A percentile compares a stretch with the other conserved stretches of the same genome.
Conservation (phyloP, 2,113 vertebrate genomes). For the Bufo bufo region DNA sequence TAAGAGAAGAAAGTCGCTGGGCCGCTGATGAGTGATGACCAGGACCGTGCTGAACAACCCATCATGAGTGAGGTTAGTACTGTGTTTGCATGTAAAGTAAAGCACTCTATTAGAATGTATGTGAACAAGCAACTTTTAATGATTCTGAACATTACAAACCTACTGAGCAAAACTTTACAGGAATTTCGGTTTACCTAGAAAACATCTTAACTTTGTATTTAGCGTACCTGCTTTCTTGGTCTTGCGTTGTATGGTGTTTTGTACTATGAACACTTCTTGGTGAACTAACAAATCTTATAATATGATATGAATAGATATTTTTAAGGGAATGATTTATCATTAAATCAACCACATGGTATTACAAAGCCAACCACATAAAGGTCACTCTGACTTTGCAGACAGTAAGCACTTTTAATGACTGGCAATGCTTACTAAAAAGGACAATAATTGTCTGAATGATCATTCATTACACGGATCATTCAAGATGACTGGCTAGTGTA, state of each 20-base stretch:
- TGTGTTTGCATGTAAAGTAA: not conserved
- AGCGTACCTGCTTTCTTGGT: not conserved
- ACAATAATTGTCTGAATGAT: too few species aligned
- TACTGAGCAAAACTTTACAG: not conserved
- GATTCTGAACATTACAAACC: not conserved
- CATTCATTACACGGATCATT: too few species aligned
- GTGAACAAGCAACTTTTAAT: not conserved
- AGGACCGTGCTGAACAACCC: not conserved
- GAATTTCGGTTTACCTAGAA: not conserved
- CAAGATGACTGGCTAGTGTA: too few species aligned
- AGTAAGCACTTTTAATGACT: not conserved
- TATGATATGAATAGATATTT: not conserved
- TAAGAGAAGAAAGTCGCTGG: not conserved
- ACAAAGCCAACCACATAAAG: too few species aligned
- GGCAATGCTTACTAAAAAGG: not conserved
- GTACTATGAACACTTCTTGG: not conserved
- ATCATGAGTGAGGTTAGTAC: conserved; percentile 39
- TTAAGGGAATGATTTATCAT: not conserved
- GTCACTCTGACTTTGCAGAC: not conserved
- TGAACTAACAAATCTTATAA: not conserved
- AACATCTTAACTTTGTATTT: not conserved
- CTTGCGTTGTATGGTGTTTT: not conserved
- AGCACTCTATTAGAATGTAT: not conserved
- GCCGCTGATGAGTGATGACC: not conserved
- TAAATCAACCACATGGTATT: not conserved